Evolutionary conservation across 2,113 vertebrate species (phyloP), one percentile per base, ranked within the genome.

Genomic region (Anser brachyrhynchus): DNA sequence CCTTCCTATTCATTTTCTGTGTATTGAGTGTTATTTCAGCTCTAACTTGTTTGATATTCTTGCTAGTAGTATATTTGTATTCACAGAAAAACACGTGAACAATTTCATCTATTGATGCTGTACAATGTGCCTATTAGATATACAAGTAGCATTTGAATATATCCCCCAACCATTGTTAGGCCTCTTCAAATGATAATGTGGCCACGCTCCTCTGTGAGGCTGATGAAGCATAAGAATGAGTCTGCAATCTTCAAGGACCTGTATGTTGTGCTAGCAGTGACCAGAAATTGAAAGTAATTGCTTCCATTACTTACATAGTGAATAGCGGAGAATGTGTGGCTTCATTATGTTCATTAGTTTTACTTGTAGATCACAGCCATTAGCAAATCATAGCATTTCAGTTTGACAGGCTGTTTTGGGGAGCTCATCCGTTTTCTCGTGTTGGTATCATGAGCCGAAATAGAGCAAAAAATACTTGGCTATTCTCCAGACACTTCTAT

Each of bases 1-100:
- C 95, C 72, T 88, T 78, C 39, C 73, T 91, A 92, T 95, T 96
- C 81, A 92, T 95, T 93, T 95, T 89, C 54, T 90, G n/a, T 61
- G 49, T 81, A 87, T 78, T 7, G 20, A 93, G 73, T 89, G 93
- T 95, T 95, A 94, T 96, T 96, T 96, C 92, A 87, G 90, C 79
- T 97, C 90, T 95, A 92, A 95, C 95, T 97, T 96, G 93, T 96
- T 96, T 95, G 88, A 95, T 83, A 22, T 92, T 97, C 94, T 93
- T 84, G 93, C 84, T 94, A 70, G 90, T 90, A 91, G 84, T 92
- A 76, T 96, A 96, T 97, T 95, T 96, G 93, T 92, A 96, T 97
- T 97, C 96, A 97, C 86, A 87, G 86, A 87, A 95, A 97, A 95
- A 78, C 83, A 87, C 83, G 92, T 79, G 95, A 97, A 94, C 94